Conservation (phyloP, 2,797 vertebrate genomes). For the Sebastes flavidus region DNA sequence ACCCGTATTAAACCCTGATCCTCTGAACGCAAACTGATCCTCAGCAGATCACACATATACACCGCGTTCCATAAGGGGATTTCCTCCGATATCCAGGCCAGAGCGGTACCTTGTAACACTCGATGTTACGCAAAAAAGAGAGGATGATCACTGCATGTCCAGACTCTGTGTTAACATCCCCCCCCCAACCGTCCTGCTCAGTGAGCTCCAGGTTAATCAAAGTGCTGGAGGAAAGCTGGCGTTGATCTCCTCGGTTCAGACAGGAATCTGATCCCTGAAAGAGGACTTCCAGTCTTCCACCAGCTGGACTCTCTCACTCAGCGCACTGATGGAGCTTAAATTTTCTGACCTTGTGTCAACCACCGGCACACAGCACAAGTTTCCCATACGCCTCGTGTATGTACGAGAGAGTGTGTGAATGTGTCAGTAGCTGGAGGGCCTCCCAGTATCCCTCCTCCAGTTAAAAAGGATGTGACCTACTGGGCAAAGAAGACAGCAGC, state of each 20-base stretch:
- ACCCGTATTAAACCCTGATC: slow-evolving; percentile 24
- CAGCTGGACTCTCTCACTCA: slow-evolving; percentile 38
- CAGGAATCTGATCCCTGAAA: background rate
- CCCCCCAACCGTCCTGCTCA: background rate
- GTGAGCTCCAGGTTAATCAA: slow-evolving; percentile 29
- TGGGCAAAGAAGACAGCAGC: slow-evolving; percentile 30
- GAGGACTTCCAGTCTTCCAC: slow-evolving; percentile 15
- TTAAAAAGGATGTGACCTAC: slow-evolving; percentile 46
- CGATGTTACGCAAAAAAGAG: slow-evolving; percentile 24
- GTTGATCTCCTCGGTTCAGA: slow-evolving; percentile 1
- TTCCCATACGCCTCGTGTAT: slow-evolving; percentile 15
- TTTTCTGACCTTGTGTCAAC: slow-evolving; percentile 40
- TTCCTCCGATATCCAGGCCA: slow-evolving; percentile 55
- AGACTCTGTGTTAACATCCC: slow-evolving; percentile 3
- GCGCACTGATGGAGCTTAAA: slow-evolving; percentile 7
- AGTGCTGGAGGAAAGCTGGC: slow-evolving; percentile 26
- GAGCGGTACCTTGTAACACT: slow-evolving; percentile 24
- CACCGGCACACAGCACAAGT: slow-evolving; percentile 12
- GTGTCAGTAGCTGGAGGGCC: slow-evolving; percentile 37
- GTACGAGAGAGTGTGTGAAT: background rate
- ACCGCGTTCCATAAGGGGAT: slow-evolving; percentile 49
- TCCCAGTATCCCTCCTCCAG: slow-evolving; percentile 26
- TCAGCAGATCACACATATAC: slow-evolving; percentile 17
- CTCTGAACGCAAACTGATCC: slow-evolving; percentile 37
- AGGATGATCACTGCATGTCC: slow-evolving; percentile 41